Base-by-base conservation (phyloP, 2,888 invertebrate species). In the Phengaris alcon region DNA sequence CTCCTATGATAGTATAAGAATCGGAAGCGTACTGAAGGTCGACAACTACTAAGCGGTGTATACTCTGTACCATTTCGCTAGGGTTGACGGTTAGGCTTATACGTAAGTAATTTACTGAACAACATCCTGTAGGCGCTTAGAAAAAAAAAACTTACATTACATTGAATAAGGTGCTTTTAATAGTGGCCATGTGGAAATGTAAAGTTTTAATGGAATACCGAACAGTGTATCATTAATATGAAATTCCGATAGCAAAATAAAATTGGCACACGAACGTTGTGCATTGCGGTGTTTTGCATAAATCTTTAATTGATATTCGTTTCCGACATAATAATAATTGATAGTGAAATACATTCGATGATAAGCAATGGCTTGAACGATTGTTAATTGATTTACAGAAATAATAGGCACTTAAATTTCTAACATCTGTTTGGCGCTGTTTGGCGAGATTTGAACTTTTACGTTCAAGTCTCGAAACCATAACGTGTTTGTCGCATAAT, bases 31-130 rank as follows among this genome's bases (percentile, higher is more conserved):
- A 78, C 79, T 68, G 78, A 80, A 79, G 79, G 80, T 76, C 79
- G 76, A 73, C 76, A 75, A 79, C 80, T 79, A 80, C 76, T 79
- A 77, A 75, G 76, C 78, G 80, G 75, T 77, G 77, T 77, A 76
- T 75, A 54, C 7, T 48, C 68, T 44, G 54, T 64, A 74, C 55
- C 15, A 68, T 51, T 48, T n/a, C 48, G 7, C 52, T 70, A 70
- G 70, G 70, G 70, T 15, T 70, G 70, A 44, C 70, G 6, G 51
- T 2, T 35, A 22, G 22, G 22, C 0, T 22, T 22, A 22, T 35
- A 64, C 12, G 35, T 64, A 59, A 55, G 7, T 59, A 22, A 22
- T 15, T 46, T 6, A 6, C 46, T 46, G 6, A 46, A 6, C 6
- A 1, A 46, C 6, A 46, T 46, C 22, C 22, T 9, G 22, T 15